A percentile compares a stretch with the other conserved stretches of the same genome.
Conservation (phyloP, 1,140 invertebrate species). For the Drosophila sulfurigaster region DNA sequence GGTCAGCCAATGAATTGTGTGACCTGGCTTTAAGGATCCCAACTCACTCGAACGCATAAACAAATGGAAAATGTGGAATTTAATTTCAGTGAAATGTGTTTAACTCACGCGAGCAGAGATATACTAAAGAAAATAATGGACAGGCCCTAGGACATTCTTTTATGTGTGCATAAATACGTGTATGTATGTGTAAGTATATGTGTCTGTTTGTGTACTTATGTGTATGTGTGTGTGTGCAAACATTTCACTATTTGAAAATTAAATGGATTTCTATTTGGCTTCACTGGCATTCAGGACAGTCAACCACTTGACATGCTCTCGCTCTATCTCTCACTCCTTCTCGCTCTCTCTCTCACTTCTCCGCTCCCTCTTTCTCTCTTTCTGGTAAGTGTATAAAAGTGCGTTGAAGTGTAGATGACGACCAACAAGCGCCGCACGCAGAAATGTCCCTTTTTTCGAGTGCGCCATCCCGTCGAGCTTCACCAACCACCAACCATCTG, state of each 20-base stretch:
- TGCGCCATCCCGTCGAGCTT: slow-evolving; percentile 20
- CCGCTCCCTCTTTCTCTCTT: not conserved
- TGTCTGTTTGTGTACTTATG: slow-evolving; percentile 4
- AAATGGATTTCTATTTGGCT: slow-evolving; percentile 82
- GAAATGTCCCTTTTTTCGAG: slow-evolving; percentile 62
- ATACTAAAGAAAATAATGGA: slow-evolving; percentile 9
- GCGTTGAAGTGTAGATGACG: slow-evolving; percentile 59
- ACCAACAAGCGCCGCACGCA: slow-evolving; percentile 33
- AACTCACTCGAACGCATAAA: slow-evolving; percentile 34
- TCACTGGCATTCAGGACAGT: slow-evolving; percentile 45
- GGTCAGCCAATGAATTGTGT: slow-evolving; percentile 29
- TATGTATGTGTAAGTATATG: slow-evolving; percentile 18
- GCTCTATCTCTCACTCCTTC: not conserved
- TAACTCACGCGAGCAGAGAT: slow-evolving; percentile 10
- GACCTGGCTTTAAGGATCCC: slow-evolving; percentile 25
- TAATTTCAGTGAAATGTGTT: slow-evolving; percentile 14
- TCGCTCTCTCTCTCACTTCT: not conserved
- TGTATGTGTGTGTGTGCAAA: slow-evolving; percentile 54
- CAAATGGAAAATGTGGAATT: slow-evolving; percentile 42
- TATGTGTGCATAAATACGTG: slow-evolving; percentile 2
- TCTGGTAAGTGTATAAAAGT: slow-evolving; percentile 56
- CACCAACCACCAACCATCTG: not conserved
- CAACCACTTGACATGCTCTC: slow-evolving; percentile 63
- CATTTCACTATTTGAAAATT: slow-evolving; percentile 78
- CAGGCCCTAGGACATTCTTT: slow-evolving; percentile 33